Base-by-base conservation (phyloP, 2,888 invertebrate species). In the Scrobipalpa atriplicella region DNA sequence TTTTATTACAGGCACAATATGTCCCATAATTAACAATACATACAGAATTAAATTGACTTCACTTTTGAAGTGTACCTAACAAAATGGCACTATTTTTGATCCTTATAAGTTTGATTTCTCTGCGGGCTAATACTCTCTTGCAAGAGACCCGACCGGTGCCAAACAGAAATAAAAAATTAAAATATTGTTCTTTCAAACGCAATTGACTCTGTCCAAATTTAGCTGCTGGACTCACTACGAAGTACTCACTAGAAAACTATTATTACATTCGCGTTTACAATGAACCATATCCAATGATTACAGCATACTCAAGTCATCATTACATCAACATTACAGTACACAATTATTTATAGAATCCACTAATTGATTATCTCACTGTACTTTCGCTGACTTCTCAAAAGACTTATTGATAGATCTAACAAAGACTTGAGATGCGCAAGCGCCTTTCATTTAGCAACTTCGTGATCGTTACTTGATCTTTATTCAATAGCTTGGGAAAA, bases 391-490 rank as follows among this genome's bases (percentile, higher is more conserved):
- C 54, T 19, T 19, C 19, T 56, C 21, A 21, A 21, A 56, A 56
- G 21, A 56, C 19, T 21, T 56, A 56, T 56, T 56, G 21, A 29
- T 29, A 21, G 19, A 19, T 19, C 19, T 0, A 21, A 54, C 54
- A 54, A 54, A 54, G 54, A 54, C 18, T 21, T 19, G 11, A 21
- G 11, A 54, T 10, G 10, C 21, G 3, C 43, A 43, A 10, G 21
- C 11, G 54, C 54, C 54, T 21, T 56, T 21, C 54, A 58, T 62
- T 52, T 19, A 43, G 47, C 61, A 21, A 64, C 54, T 11, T 63
- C 68, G 64, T 68, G 66, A 61, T 66, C 21, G 54, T 5, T 21
- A 13, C 5, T 16, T 47, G 54, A 56, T 56, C 52, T 52, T 56
- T 56, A 56, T 56, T 56, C 54, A 56, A 56, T 56, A 19, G 54